phyloP scores from a whole-genome alignment of 1,140 invertebrate genomes.

The Holcopasites calliopsidis region DNA sequence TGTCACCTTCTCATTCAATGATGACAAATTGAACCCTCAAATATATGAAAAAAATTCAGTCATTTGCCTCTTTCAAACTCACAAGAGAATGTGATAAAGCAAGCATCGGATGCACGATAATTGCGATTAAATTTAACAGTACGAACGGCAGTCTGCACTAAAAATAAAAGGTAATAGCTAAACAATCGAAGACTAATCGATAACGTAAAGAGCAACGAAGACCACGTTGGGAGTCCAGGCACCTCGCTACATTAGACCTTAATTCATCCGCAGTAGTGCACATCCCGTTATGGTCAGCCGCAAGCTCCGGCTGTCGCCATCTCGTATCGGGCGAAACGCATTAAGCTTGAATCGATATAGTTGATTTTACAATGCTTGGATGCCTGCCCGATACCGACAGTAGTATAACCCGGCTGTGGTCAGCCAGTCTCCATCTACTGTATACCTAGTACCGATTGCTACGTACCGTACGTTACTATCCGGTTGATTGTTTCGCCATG shows the following conservation, averaged over 20 bases:
- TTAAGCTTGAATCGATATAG: constrained; percentile 9
- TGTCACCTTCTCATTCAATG: constrained; percentile 20
- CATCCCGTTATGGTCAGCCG: constrained; percentile 42
- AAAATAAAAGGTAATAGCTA: constrained; percentile 69
- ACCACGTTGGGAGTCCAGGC: constrained; percentile 33
- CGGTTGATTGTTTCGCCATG: too few species aligned
- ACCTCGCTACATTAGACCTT: constrained; percentile 56
- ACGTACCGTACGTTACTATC: accelerated
- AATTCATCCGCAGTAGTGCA: constrained; percentile 63
- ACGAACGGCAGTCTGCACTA: constrained; percentile 62
- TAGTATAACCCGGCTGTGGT: not conserved
- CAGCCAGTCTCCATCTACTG: not conserved
- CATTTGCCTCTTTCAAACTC: not conserved
- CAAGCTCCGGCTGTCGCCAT: constrained; percentile 46
- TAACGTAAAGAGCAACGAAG: constrained; percentile 51
- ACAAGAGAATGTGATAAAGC: too few species aligned
- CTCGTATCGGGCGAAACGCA: constrained; percentile 10
- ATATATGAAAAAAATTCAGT: not conserved
- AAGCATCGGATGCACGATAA: not conserved
- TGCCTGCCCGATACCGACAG: not conserved
- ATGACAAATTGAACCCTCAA: too few species aligned
- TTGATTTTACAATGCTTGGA: not conserved
- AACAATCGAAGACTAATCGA: constrained; percentile 73
- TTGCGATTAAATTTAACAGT: constrained; percentile 62
- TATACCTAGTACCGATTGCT: not conserved